Evolutionary conservation across 2,888 invertebrate genomes (phyloP).

Genomic region (Stenchaetothrips biformis): DNA sequence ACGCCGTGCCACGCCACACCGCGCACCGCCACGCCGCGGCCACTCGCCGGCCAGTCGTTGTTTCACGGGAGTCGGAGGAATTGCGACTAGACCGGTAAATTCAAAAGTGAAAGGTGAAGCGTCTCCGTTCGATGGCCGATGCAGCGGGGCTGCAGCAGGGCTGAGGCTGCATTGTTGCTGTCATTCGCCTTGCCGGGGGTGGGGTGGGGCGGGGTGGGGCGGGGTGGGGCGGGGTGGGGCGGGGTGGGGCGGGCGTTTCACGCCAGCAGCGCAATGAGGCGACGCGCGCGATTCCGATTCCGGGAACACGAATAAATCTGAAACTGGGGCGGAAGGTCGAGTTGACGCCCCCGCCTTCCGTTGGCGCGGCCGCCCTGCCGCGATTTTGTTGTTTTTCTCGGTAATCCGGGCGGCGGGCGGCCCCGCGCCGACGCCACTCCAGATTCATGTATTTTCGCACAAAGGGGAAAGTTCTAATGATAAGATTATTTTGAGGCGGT

Average conservation of each 20-base stretch:
- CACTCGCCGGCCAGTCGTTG: neutral
- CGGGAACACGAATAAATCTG: no score
- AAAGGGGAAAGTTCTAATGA: neutral
- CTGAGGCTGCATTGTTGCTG: no score
- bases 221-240: no score
- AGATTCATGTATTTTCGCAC: neutral
- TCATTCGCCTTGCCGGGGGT: no score
- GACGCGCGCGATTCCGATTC: no score
- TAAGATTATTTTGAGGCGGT: neutral
- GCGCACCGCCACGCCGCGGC: no score
- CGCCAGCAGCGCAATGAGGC: no score
- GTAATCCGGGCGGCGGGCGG: neutral
- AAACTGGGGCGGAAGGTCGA: no score
- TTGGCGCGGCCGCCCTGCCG: no score
- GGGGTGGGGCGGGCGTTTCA: no score
- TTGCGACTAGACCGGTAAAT: slow-evolving; percentile 1
- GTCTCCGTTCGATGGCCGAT: neutral
- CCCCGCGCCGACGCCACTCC: neutral
- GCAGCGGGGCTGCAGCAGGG: no score
- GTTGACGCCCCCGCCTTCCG: neutral
- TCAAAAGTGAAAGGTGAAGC: slow-evolving; percentile 17
- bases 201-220: no score
- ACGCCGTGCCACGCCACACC: neutral
- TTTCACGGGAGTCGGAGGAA: slow-evolving; percentile 17
- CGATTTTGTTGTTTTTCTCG: neutral